Percentiles rank a stretch among this genome's conserved stretches.
phyloP scores from a whole-genome alignment of 2,113 vertebrate species.

The Festucalex cinctus region DNA sequence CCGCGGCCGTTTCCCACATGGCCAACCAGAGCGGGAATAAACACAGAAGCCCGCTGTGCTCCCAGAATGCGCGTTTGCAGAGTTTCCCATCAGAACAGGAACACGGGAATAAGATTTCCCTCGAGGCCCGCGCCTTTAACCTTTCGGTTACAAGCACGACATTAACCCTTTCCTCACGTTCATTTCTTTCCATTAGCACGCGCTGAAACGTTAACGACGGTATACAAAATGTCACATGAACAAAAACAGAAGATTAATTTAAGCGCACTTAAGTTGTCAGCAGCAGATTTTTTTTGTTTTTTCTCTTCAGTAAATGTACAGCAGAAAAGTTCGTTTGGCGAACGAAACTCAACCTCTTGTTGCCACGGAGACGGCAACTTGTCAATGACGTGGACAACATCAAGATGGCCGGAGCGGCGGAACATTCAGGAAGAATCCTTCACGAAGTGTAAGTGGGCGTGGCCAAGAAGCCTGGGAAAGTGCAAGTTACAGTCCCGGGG shows the following conservation, averaged over 20 bases:
- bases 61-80: constrained; percentile 67
- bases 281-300: background rate
- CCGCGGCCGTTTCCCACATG: constrained; percentile 66
- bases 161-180: constrained; percentile 47
- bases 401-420: too few relatives aligned
- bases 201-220: constrained; percentile 1
- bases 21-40: constrained; percentile 63
- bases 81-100: constrained; percentile 73
- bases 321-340: background rate
- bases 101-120: constrained; percentile 63
- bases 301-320: background rate
- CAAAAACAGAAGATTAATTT: background rate
- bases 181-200: constrained; percentile 5
- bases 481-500: too few relatives aligned
- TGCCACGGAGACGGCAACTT: too few relatives aligned
- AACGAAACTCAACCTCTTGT: background rate
- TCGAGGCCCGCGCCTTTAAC: constrained; percentile 63
- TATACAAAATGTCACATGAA: background rate
- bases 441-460: too few relatives aligned
- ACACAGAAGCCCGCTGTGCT: constrained; percentile 65
- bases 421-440: too few relatives aligned
- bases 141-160: constrained; percentile 59
- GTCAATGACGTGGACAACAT: too few relatives aligned
- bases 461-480: too few relatives aligned
- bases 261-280: background rate